Evolutionary conservation across 2,797 vertebrate species (phyloP), one percentile per base, ranked within the genome.

Genomic region (Adrianichthys oophorus): DNA sequence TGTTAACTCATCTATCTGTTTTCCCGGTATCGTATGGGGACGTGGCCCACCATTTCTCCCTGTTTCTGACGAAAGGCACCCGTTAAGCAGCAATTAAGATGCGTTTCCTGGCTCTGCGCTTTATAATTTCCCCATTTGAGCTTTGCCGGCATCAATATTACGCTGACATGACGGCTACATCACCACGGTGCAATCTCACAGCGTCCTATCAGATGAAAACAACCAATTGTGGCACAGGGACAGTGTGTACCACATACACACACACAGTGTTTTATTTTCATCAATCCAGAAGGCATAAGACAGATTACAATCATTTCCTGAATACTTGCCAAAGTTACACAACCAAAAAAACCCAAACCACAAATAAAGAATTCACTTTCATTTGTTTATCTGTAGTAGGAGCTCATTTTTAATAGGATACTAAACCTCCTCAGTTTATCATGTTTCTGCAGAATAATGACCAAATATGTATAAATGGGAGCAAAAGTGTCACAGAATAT

Each of bases 81-180:
- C 81, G 85, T 90, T 89, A 85, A 87, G 83, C 78, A 81, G 86
- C 85, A 87, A 90, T 90, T 91, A 89, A 89, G 88, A 90, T 87
- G 90, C 85, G 87, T 88, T 91, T 89, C 86, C 88, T 86, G 71
- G 65, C 79, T 71, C 74, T 62, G 63, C 62, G 73, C 79, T 82
- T 84, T 68, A 85, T 85, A 83, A 87, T 90, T 89, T 87, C 79
- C 81, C 77, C 75, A 78, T 85, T 84, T 72, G 79, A 83, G 84
- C 63, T 24, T 23, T 15, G 59, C 77, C 18, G 59, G 72, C 85
- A 90, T 91, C 90, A 88, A 89, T 90, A 89, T 89, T 87, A 82
- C 51, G 54, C 82, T 85, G 86, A 90, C 86, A 60, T 74, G 78
- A 80, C 45, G 70, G 72, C 67, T 80, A 83, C 84, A 84, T 85